A percentile compares a stretch with the other conserved stretches of the same genome.
Evolutionary conservation across 92 coral and sea anemone species (phyloP).

Genomic region (Metridium senile): DNA sequence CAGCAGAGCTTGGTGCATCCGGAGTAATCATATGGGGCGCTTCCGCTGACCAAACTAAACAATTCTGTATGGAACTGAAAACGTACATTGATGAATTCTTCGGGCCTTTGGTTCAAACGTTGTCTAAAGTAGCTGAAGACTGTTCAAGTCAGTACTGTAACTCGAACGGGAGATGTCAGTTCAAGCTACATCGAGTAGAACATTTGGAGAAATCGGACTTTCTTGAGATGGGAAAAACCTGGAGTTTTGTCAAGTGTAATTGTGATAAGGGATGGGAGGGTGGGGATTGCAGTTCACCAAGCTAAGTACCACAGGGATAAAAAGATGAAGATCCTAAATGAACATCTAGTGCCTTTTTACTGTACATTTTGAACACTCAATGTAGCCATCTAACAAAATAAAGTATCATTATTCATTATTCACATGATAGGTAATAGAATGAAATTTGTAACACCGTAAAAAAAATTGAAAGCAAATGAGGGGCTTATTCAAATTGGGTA

Average conservation of each 20-base stretch:
- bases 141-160: slow-evolving; percentile 59
- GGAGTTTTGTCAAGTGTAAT: slow-evolving; percentile 64
- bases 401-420: too few species aligned
- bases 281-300: slow-evolving; percentile 30
- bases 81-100: slow-evolving; percentile 63
- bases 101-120: slow-evolving; percentile 65
- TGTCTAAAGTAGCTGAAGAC: slow-evolving; percentile 50
- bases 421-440: too few species aligned
- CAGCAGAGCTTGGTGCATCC: slow-evolving; percentile 72
- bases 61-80: slow-evolving; percentile 49
- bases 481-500: too few species aligned
- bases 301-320: background rate
- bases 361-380: too few species aligned
- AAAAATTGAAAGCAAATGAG: too few species aligned
- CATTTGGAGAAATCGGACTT: background rate
- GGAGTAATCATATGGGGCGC: slow-evolving; percentile 83
- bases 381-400: too few species aligned
- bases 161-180: slow-evolving; percentile 71
- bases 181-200: slow-evolving; percentile 25
- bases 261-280: slow-evolving; percentile 80
- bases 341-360: too few species aligned
- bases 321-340: too few species aligned
- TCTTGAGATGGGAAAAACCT: slow-evolving; percentile 23
- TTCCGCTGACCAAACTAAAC: slow-evolving; percentile 30
- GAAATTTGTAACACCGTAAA: too few species aligned